Conservation (phyloP, 2,888 invertebrate genomes). For the Cheiracanthium punctorium region DNA sequence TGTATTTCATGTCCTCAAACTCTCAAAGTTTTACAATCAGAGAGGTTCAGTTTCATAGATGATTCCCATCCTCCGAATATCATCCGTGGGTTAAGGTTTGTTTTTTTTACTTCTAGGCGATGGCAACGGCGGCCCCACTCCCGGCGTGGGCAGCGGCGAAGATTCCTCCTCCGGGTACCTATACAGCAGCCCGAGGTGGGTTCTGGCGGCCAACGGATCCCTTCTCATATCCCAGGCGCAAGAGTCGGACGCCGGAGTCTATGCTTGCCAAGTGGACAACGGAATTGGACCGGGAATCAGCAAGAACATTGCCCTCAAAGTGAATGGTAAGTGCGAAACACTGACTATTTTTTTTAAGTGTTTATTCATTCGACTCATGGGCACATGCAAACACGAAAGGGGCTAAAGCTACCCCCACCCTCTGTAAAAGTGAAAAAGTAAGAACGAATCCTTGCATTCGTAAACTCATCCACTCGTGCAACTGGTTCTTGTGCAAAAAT, state of each 20-base stretch:
- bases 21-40: no score
- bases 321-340: conserved; percentile 59
- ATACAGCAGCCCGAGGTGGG: conserved; percentile 51
- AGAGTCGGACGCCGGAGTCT: conserved; percentile 53
- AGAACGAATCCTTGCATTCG: no score
- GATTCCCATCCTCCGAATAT: no score
- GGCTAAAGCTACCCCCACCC: no score
- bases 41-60: no score
- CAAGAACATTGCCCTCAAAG: conserved; percentile 61
- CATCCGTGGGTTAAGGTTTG: no score
- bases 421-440: no score
- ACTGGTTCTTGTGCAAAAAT: no score
- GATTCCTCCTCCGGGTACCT: conserved; percentile 25
- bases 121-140: conserved; percentile 11
- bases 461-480: no score
- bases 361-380: no score
- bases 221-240: conserved; percentile 48
- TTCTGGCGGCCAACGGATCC: conserved; percentile 42
- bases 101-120: conserved; percentile 24
- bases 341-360: not conserved
- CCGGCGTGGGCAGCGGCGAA: conserved; percentile 26
- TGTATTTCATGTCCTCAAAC: no score
- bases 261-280: conserved; percentile 59
- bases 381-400: no score
- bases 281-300: conserved; percentile 54